Conservation (phyloP, 2,888 invertebrate species). For the Adelphocoris suturalis region DNA sequence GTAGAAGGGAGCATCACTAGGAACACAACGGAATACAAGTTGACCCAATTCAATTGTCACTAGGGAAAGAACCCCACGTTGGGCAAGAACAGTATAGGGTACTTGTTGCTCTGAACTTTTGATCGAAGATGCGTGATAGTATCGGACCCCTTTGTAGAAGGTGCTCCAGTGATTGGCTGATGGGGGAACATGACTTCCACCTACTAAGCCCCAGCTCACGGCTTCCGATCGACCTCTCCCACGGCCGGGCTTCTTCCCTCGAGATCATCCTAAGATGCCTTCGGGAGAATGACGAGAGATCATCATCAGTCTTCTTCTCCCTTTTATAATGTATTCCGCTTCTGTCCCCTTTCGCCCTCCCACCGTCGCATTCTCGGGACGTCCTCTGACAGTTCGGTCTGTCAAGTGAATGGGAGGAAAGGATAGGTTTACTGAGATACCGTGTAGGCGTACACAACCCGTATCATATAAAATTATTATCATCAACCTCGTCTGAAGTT, state of each 20-base stretch:
- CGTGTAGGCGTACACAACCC: not conserved
- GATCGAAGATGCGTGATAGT: constrained; percentile 65
- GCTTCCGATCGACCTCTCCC: constrained; percentile 67
- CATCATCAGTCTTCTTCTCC: constrained; percentile 67
- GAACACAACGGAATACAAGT: not conserved
- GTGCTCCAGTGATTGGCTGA: constrained; percentile 57
- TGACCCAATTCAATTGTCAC: constrained; percentile 26
- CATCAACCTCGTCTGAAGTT: not conserved
- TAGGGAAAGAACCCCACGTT: not conserved
- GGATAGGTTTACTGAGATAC: not conserved
- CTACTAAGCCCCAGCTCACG: constrained; percentile 65
- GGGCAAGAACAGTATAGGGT: constrained; percentile 23
- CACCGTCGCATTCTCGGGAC: constrained; percentile 3
- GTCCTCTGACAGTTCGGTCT: constrained; percentile 14
- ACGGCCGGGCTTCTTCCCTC: constrained; percentile 49
- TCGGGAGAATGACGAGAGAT: constrained; percentile 48
- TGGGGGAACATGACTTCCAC: constrained; percentile 65
- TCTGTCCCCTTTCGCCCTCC: constrained; percentile 35
- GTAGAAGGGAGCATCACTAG: no score
- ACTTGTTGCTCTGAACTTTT: constrained; percentile 60
- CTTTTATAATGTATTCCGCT: constrained; percentile 56
- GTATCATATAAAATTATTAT: constrained; percentile 8
- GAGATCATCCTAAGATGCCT: constrained; percentile 55
- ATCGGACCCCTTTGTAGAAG: constrained; percentile 40
- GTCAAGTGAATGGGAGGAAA: constrained; percentile 43